Conservation (phyloP, 2,113 vertebrate species). For the Argyrosomus japonicus region DNA sequence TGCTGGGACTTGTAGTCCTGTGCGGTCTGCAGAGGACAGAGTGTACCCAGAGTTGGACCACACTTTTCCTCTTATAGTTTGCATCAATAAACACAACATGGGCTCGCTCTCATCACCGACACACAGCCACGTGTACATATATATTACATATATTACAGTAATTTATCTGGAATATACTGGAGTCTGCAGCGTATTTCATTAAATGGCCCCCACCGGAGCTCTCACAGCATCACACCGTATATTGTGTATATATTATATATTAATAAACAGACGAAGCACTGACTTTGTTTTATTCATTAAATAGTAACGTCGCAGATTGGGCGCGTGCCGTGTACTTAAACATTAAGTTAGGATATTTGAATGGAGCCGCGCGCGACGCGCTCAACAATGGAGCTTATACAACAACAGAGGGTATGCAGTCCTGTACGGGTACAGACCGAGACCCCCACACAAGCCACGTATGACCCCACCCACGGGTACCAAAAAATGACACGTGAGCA, state of each 20-base stretch:
- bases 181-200: neutral
- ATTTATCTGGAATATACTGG: neutral
- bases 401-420: neutral
- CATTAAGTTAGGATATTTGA: neutral
- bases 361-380: neutral
- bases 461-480: conserved; percentile 45
- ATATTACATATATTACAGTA: no score
- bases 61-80: neutral
- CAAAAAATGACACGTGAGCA: conserved; percentile 75
- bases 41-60: conserved; percentile 25
- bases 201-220: no score
- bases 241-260: no score
- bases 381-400: neutral
- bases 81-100: neutral
- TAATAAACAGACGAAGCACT: neutral
- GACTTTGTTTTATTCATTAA: neutral
- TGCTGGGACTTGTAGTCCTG: neutral
- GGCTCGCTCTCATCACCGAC: neutral
- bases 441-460: conserved; percentile 57
- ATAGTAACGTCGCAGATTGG: neutral
- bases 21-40: conserved; percentile 1
- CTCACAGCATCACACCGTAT: neutral
- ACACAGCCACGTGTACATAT: conserved; percentile 34
- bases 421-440: neutral
- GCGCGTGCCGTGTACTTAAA: neutral